phyloP scores from a whole-genome alignment of 2,888 invertebrate genomes.

The Drosophila robusta region DNA sequence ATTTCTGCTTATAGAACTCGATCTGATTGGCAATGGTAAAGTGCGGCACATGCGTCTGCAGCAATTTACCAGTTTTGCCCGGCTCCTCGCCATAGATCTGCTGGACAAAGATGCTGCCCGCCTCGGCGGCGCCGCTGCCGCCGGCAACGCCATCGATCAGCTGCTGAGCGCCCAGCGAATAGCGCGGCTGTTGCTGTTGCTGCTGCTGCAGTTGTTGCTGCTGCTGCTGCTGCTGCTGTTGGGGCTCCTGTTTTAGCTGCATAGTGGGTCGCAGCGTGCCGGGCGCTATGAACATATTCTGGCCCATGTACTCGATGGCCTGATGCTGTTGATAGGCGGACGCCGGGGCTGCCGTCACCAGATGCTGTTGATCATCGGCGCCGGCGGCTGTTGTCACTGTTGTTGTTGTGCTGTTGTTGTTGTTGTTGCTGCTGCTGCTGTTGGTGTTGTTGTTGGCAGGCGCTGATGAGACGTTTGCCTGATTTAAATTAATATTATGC shows the following conservation, averaged over 20 bases:
- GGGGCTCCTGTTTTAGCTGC: constrained; percentile 77
- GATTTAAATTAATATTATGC: constrained; percentile 83
- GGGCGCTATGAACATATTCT: constrained; percentile 84
- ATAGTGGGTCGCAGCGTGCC: constrained; percentile 76
- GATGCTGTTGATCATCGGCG: constrained; percentile 54
- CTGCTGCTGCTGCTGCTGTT: constrained; percentile 60
- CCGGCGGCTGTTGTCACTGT: constrained; percentile 40
- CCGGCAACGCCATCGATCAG: constrained; percentile 59
- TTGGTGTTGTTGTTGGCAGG: constrained; percentile 58
- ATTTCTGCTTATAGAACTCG: constrained; percentile 85
- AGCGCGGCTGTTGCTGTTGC: constrained; percentile 66
- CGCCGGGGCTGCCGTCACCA: constrained; percentile 60
- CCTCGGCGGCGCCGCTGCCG: constrained; percentile 66
- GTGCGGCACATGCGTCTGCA: constrained; percentile 81
- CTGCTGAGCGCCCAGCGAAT: constrained; percentile 65
- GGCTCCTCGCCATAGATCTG: constrained; percentile 82
- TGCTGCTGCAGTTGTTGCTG: constrained; percentile 53
- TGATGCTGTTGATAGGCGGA: constrained; percentile 76
- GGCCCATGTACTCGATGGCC: constrained; percentile 83
- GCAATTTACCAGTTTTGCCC: constrained; percentile 76
- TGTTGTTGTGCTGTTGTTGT: constrained; percentile 49
- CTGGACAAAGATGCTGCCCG: constrained; percentile 83
- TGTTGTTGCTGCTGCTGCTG: constrained; percentile 24
- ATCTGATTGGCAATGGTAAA: constrained; percentile 83
- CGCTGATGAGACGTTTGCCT: constrained; percentile 71